Base-by-base conservation (phyloP, 2,888 invertebrate species). In the Luperina nickerlii region DNA sequence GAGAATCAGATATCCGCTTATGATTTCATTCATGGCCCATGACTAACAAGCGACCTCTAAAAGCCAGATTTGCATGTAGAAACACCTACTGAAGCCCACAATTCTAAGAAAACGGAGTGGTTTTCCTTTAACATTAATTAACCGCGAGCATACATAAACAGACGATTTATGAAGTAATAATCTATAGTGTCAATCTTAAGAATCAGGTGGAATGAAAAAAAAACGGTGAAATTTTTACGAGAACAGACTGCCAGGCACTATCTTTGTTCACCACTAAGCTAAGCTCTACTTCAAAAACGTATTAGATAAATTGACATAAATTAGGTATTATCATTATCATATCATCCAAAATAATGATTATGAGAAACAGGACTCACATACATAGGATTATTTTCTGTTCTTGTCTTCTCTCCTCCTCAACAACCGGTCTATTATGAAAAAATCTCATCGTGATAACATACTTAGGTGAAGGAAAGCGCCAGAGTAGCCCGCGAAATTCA, bases 31-130 rank as follows among this genome's bases (percentile, higher is more conserved):
- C 24, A 60, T 72, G 45, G 38, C 18, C 45, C 18, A 74, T 83
- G 81, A 80, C 74, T 83, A 67, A 80, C 18, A 74, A 42, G 38
- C 45, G 81, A 62, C 85, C 81, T 85, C 60, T 13, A 6, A 5
- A n/a, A 27, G 13, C 38, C 48, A 60, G 32, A 15, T 79, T 73
- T 72, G 68, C 42, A 80, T 71, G 27, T 24, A 24, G 67, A 69
- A 38, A 66, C 79, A 71, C 85, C 71, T 85, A 80, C 85, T 72
- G 71, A 80, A 84, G 80, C 54, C 42, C 48, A 42, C 42, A 65
- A 42, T 85, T 62, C 79, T 54, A 32, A 45, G 84, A 65, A 73
- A 68, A 77, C 20, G 13, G 54, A 76, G 62, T 13, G n/a, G 48
- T 32, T 68, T 78, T 45, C 51, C 77, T 82, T 60, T 24, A 60